Percentiles rank a stretch among this genome's conserved stretches.
Evolutionary conservation across 2,113 vertebrate species (phyloP).

Genomic region (human): DNA sequence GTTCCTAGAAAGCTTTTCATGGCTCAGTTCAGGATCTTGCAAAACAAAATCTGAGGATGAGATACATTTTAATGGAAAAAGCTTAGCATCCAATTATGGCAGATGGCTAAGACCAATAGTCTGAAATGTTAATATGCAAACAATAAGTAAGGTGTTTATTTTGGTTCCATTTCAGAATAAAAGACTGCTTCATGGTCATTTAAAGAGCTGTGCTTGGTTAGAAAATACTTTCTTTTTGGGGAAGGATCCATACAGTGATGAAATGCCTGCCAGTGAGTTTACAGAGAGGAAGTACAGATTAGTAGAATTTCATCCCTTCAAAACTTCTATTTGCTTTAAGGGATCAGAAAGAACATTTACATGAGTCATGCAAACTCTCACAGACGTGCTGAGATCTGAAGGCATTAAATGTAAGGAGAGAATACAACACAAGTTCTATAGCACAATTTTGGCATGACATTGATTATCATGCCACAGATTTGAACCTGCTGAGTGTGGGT

Average conservation of each 20-base stretch:
- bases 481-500: background rate
- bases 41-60: constrained; percentile 23
- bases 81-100: background rate
- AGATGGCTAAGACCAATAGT: background rate
- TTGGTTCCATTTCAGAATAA: constrained; percentile 47
- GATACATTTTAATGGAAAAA: constrained; percentile 3
- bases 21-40: constrained; percentile 47
- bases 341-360: background rate
- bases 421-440: background rate
- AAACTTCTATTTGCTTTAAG: background rate
- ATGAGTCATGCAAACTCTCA: background rate
- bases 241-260: background rate
- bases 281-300: constrained; percentile 28
- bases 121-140: constrained; percentile 8
- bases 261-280: background rate
- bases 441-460: background rate
- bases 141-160: constrained; percentile 49
- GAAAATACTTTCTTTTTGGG: constrained; percentile 13
- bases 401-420: background rate
- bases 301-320: background rate
- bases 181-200: background rate
- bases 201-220: background rate
- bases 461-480: background rate
- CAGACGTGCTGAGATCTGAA: background rate
- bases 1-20: constrained; percentile 31